Evolutionary conservation across 2,888 invertebrate genomes (phyloP).

Genomic region (Lissonota sp.): DNA sequence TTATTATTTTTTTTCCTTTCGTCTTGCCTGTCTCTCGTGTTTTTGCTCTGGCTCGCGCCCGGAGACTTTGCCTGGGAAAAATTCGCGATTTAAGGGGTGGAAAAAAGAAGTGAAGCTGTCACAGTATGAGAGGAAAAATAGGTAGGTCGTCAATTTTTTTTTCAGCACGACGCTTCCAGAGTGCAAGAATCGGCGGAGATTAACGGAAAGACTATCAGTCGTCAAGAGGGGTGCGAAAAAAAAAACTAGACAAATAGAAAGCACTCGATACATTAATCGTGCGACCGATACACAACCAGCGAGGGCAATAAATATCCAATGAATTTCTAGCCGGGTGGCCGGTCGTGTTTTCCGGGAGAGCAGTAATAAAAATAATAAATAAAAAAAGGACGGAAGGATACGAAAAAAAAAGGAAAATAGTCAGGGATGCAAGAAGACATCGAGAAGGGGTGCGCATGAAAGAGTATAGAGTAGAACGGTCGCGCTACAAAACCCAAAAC

Average conservation of each 20-base stretch:
- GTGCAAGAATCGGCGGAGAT: conserved; percentile 7
- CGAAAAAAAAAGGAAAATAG: conserved; percentile 58
- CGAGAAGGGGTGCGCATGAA: conserved; percentile 50
- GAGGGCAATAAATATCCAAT: conserved; percentile 82
- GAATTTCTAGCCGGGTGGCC: conserved; percentile 81
- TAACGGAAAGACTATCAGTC: conserved; percentile 28
- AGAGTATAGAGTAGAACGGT: conserved; percentile 70
- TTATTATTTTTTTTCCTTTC: conserved; percentile 40
- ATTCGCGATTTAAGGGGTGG: conserved; percentile 24
- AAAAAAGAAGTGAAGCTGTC: conserved; percentile 59
- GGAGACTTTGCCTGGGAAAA: conserved; percentile 33
- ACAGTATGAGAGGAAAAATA: neutral
- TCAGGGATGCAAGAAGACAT: conserved; percentile 60
- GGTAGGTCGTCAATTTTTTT: neutral
- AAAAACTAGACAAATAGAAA: conserved; percentile 17
- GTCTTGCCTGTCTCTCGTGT: conserved; percentile 31
- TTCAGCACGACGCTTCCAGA: neutral
- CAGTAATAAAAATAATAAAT: conserved; percentile 58
- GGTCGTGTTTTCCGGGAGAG: conserved; percentile 71
- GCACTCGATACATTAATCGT: conserved; percentile 69
- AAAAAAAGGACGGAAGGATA: conserved; percentile 29
- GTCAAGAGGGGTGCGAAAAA: conserved; percentile 19
- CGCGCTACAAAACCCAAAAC: conserved; percentile 82
- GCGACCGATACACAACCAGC: conserved; percentile 76
- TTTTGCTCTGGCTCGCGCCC: conserved; percentile 12